Evolutionary conservation across 2,888 invertebrate genomes (phyloP), one percentile per base, ranked within the genome.

Genomic region (Acleris emargana): DNA sequence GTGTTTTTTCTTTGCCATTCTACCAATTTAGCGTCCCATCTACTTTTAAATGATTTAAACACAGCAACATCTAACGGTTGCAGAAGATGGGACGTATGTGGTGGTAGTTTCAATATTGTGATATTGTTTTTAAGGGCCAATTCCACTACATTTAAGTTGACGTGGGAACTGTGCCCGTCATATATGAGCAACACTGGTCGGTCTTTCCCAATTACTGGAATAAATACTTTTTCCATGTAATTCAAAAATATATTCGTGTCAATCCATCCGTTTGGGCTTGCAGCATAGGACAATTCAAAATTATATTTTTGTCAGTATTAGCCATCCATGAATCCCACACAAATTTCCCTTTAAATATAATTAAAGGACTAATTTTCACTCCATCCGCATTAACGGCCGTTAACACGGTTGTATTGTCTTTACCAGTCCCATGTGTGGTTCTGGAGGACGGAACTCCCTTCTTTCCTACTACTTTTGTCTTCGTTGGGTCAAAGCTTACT

Each of bases 141-240:
- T 47, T 71, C 57, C 47, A 77, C 62, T 5, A 75, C 63, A 57
- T 49, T 66, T 17, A 70, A 42, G 49, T 67, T 68, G 22, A 76
- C 67, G 62, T 76, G 78, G 22, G 76, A 11, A 38, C 3, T 38
- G 11, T 82, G 80, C 1, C 81, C 80, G 67, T 80, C 80, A 58
- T 77, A 79, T 32, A 81, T 71, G n/a, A 81, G 54, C 43, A 77
- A 67, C 0, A 76, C 73, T 11, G 80, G 80, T 32, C 78, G 43
- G 52, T 78, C 74, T 52, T 73, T 61, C 5, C 79, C 77, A 0
- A 76, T 20, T 57, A 6, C 60, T 53, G 76, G 77, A 25, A 81
- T 73, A 5, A 82, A n/a, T 54, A 72, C 60, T 64, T 76, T 77
- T 72, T 68, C 51, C 47, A 82, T 67, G 61, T 80, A 82, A 66